Evolutionary conservation across 2,113 vertebrate species (phyloP).

Genomic region (Chloebia gouldiae): DNA sequence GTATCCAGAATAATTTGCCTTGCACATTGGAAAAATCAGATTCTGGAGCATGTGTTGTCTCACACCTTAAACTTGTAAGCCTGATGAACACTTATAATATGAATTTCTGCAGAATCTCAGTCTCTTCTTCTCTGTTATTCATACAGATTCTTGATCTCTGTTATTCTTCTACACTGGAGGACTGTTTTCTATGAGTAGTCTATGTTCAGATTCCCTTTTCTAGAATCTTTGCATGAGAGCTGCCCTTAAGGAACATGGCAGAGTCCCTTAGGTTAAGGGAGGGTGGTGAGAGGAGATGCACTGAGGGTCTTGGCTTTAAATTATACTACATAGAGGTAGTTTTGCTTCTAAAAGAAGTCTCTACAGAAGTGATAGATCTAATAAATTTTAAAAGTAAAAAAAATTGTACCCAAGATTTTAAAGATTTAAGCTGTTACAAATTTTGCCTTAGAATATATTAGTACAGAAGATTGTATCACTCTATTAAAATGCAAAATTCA

Average conservation of each 20-base stretch:
- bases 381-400: background rate
- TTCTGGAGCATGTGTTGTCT: background rate
- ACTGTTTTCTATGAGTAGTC: background rate
- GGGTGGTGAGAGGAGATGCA: no score
- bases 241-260: background rate
- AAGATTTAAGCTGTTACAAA: background rate
- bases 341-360: background rate
- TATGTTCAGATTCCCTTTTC: background rate
- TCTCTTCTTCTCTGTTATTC: background rate
- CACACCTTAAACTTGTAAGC: background rate
- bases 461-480: background rate
- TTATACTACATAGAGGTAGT: fast-evolving
- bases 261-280: background rate
- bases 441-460: background rate
- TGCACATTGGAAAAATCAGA: background rate
- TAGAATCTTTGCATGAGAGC: background rate
- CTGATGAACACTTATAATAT: background rate
- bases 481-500: conserved; percentile 18
- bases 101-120: background rate
- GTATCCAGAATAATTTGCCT: background rate
- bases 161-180: background rate
- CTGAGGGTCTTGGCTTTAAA: background rate
- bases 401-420: background rate
- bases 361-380: background rate
- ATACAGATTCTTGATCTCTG: background rate